Percentiles rank a stretch among this genome's conserved stretches.
phyloP scores from a whole-genome alignment of 30 jellyfish, hydroid and myxozoan genomes.

The Catostylus mosaicus region DNA sequence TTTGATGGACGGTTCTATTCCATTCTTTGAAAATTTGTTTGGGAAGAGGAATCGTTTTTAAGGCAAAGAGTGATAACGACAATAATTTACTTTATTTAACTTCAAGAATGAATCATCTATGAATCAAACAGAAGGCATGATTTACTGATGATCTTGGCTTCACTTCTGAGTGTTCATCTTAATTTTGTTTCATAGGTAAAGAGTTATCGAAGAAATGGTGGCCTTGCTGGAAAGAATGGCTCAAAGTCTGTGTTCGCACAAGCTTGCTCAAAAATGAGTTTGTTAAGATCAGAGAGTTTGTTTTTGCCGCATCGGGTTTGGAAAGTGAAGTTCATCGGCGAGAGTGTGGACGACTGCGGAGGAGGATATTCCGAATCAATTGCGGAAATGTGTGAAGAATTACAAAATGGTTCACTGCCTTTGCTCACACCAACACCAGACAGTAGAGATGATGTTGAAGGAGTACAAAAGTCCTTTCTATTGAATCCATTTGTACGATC shows the following conservation, averaged over 20 bases:
- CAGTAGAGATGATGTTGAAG: slow-evolving; percentile 75
- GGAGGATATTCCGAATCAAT: slow-evolving; percentile 96
- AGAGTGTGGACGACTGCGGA: slow-evolving; percentile 96
- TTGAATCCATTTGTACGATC: slow-evolving; percentile 66
- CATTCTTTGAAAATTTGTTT: too few relatives aligned
- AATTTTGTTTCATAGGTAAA: too few relatives aligned
- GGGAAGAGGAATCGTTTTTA: too few relatives aligned
- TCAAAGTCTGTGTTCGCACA: slow-evolving; percentile 84
- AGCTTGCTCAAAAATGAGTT: slow-evolving; percentile 66
- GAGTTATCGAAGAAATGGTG: slow-evolving; percentile 70
- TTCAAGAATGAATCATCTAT: too few relatives aligned
- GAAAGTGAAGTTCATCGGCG: slow-evolving; percentile 93
- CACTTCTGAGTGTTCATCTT: too few relatives aligned
- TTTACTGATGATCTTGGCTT: too few relatives aligned
- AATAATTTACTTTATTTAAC: too few relatives aligned
- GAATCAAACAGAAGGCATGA: too few relatives aligned
- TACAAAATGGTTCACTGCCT: slow-evolving; percentile 86
- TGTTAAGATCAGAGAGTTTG: slow-evolving; percentile 72
- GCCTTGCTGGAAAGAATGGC: slow-evolving; percentile 80
- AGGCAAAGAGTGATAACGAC: too few relatives aligned
- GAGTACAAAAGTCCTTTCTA: slow-evolving; percentile 57
- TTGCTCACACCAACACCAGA: slow-evolving; percentile 82
- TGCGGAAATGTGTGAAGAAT: slow-evolving; percentile 94
- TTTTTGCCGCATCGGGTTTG: slow-evolving; percentile 89
- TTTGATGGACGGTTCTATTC: too few relatives aligned